Conservation (phyloP, 2,797 vertebrate species). For the Sebastes taczanowskii region DNA sequence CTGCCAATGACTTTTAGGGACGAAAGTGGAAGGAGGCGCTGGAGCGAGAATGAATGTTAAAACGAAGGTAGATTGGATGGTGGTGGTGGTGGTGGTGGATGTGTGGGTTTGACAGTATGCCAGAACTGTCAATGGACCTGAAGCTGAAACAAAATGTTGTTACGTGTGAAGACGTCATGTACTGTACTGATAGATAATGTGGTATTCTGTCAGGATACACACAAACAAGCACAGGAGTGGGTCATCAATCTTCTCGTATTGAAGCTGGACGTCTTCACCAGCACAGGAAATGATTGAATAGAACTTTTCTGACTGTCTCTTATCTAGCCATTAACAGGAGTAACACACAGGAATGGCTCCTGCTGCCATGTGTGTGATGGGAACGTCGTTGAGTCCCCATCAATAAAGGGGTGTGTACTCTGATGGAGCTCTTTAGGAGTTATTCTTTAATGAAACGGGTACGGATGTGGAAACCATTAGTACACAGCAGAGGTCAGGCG, state of each 20-base stretch:
- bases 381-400: background rate
- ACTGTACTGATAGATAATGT: background rate
- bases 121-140: slow-evolving; percentile 1
- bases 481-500: background rate
- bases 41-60: slow-evolving; percentile 23
- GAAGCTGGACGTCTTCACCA: background rate
- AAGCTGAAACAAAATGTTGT: slow-evolving; percentile 26
- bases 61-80: slow-evolving; percentile 5
- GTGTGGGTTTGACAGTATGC: slow-evolving; percentile 1
- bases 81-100: background rate
- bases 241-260: background rate
- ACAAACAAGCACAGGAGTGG: background rate
- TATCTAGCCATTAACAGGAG: background rate
- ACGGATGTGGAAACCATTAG: slow-evolving; percentile 3
- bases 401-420: background rate
- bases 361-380: background rate
- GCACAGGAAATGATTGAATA: background rate
- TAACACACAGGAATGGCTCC: background rate
- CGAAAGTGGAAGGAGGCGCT: background rate
- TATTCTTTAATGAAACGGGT: background rate
- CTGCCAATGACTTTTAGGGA: slow-evolving; percentile 7
- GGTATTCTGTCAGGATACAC: slow-evolving; percentile 5
- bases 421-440: background rate
- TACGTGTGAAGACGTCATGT: background rate
- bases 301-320: background rate